Evolutionary conservation across 2,797 vertebrate species (phyloP).

Genomic region (Pyrocephalus nanus): DNA sequence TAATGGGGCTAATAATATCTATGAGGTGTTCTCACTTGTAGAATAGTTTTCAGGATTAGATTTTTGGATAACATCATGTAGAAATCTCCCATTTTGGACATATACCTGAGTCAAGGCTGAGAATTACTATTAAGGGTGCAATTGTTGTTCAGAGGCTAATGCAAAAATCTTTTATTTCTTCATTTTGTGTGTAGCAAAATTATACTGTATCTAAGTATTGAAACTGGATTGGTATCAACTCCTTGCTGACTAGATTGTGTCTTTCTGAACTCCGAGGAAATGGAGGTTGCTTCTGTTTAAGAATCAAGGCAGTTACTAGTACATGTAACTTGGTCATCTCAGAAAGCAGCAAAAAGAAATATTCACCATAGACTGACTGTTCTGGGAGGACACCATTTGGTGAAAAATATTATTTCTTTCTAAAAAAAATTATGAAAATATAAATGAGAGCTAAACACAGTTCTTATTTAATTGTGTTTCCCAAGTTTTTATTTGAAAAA

Average conservation of each 20-base stretch:
- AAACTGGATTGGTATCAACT: neutral
- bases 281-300: neutral
- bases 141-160: neutral
- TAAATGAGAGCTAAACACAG: neutral
- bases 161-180: neutral
- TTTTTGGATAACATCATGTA: neutral
- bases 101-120: neutral
- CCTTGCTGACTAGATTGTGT: neutral
- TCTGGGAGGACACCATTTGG: neutral
- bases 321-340: neutral
- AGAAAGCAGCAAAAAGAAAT: neutral
- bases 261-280: neutral
- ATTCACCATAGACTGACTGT: neutral
- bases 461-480: neutral
- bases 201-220: neutral
- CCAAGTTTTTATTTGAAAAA: neutral
- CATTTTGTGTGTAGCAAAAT: neutral
- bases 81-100: neutral
- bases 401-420: neutral
- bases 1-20: neutral
- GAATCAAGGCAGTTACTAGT: neutral
- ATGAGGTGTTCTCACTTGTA: neutral
- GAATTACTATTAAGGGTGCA: neutral
- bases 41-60: neutral
- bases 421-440: neutral